Evolutionary conservation across 2,113 vertebrate species (phyloP).

Genomic region (Bubo scandiacus): DNA sequence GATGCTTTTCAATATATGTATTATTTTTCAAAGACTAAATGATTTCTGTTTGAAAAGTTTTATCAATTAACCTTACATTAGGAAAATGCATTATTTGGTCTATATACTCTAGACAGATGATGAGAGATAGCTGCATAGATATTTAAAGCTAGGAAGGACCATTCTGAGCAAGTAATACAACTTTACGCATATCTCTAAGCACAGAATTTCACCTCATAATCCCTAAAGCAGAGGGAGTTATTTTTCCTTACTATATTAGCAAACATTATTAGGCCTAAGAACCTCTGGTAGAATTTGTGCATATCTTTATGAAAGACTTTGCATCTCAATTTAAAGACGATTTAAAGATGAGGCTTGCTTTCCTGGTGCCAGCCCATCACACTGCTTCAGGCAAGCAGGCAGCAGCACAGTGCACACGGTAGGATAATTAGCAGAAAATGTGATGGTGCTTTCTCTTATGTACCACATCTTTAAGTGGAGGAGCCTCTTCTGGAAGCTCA

Average conservation of each 20-base stretch:
- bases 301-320: background rate
- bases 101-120: background rate
- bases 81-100: background rate
- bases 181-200: background rate
- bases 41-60: background rate
- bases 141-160: background rate
- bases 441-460: background rate
- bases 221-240: background rate
- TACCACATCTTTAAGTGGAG: background rate
- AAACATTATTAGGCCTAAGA: background rate
- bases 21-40: background rate
- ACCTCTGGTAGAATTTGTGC: background rate
- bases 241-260: background rate
- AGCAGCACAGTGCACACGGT: accelerated
- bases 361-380: background rate
- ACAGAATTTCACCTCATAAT: slow-evolving; percentile 19
- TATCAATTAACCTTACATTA: background rate
- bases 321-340: background rate
- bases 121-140: background rate
- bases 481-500: background rate
- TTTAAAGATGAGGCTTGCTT: background rate
- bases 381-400: background rate
- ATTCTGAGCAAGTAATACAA: background rate
- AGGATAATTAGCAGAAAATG: background rate
- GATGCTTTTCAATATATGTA: background rate